These are phyloP conservation scores for Deilephila porcellus DNA, from an alignment of 2,888 invertebrate species.

Conservation along the genomic window DNA sequence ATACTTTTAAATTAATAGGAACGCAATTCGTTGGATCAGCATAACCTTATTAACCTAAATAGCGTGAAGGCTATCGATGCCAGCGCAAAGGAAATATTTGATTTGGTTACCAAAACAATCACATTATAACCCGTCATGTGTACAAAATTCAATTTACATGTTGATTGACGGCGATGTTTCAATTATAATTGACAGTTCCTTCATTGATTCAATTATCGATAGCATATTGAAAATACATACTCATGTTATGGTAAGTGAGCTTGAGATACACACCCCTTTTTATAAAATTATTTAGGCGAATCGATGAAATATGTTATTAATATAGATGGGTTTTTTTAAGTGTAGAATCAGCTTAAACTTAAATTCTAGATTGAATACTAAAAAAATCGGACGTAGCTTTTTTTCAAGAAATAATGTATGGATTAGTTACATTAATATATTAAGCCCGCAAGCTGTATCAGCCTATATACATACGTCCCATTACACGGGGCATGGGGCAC, in stretches of 20 bases:
- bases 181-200: conserved; percentile 70
- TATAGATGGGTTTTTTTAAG: too few relatives aligned
- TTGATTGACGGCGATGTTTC: conserved; percentile 56
- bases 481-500: too few relatives aligned
- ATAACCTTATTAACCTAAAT: conserved; percentile 5
- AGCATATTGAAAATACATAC: conserved; percentile 63
- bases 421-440: too few relatives aligned
- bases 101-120: conserved; percentile 26
- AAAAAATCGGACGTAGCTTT: too few relatives aligned
- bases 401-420: too few relatives aligned
- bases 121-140: conserved; percentile 21
- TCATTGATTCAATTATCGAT: conserved; percentile 63
- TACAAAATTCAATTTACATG: conserved; percentile 30
- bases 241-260: conserved; percentile 42
- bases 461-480: too few relatives aligned
- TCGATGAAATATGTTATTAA: too few relatives aligned
- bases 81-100: conserved; percentile 28
- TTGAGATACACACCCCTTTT: conserved; percentile 33
- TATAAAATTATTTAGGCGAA: neutral
- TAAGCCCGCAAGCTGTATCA: too few relatives aligned
- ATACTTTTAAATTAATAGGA: neutral
- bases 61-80: conserved; percentile 36
- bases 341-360: too few relatives aligned
- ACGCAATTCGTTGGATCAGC: neutral
- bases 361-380: too few relatives aligned